Conservation (phyloP, 2,113 vertebrate genomes). For the Lota lota region DNA sequence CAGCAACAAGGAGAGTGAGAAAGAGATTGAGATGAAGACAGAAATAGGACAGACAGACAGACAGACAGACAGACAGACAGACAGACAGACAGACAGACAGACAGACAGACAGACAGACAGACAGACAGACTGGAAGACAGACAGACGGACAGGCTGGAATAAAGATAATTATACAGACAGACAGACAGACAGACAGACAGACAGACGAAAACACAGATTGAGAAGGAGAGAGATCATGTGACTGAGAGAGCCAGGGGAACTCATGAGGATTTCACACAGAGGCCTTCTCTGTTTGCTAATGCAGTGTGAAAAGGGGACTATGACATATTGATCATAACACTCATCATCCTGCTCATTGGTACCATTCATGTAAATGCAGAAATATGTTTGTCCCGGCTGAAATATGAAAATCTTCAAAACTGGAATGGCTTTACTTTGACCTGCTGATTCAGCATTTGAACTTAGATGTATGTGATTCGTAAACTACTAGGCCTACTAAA, state of each 20-base stretch:
- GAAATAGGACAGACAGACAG: neutral
- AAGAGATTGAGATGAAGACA: too few species aligned
- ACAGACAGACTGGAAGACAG: neutral
- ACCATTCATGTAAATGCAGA: neutral
- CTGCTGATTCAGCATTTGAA: too few species aligned
- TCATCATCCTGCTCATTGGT: constrained; percentile 20
- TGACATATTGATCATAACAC: constrained; percentile 51
- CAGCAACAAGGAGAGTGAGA: too few species aligned
- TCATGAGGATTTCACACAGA: constrained; percentile 45
- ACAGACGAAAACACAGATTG: neutral
- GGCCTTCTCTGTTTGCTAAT: constrained; percentile 47
- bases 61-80: neutral
- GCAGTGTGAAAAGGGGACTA: constrained; percentile 44
- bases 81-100: too few species aligned
- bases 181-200: neutral
- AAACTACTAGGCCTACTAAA: too few species aligned
- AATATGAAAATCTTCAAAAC: constrained; percentile 1
- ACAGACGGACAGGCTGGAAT: neutral
- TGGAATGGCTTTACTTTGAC: too few species aligned
- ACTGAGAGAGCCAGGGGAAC: constrained; percentile 29
- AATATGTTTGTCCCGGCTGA: constrained; percentile 9
- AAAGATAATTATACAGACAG: neutral
- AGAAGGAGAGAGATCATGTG: constrained; percentile 47
- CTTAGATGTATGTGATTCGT: too few species aligned
- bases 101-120: too few species aligned